Base-by-base conservation (phyloP, 2,888 invertebrate genomes). In the Drosophila subquinaria region DNA sequence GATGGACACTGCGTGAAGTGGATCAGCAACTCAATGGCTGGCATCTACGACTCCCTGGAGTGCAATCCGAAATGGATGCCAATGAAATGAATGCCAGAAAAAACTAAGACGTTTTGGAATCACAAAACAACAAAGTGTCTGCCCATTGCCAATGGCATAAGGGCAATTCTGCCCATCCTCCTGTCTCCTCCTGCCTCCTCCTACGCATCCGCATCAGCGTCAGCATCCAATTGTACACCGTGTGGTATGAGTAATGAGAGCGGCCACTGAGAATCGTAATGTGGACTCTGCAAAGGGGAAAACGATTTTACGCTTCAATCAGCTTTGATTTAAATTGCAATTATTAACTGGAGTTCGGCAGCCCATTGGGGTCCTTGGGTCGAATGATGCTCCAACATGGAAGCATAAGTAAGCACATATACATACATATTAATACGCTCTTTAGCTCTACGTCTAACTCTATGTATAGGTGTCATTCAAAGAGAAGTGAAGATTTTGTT, bases 51-150 rank as follows among this genome's bases (percentile, higher is more conserved):
- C 83, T 90, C 90, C 90, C 90, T 81, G 59, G 90, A 91, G 90
- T 88, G 83, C 89, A 90, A 91, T 90, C 90, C 82, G 87, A 82
- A 87, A 90, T 90, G 82, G 90, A 90, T 73, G 84, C 89, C 90
- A 79, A 88, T 82, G 81, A 85, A 85, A 82, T 68, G 82, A 88
- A 82, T 85, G 81, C 79, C 75, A 75, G 82, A 69, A 85, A 80
- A 73, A 82, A 76, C 57, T 15, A 81, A 79, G 82, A 70, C 57
- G 64, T 56, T 68, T 78, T 65, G 47, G 35, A 43, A 69, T 71
- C 81, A 66, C 47, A 47, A 56, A 51, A 56, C 62, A 63, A 69
- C 67, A 69, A 71, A 72, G 65, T 53, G 64, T 35, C 38, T 50
- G 59, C 27, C 65, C 53, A 50, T 53, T 47, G 42, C 38, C 60